Evolutionary conservation across 2,113 vertebrate species (phyloP).

Genomic region (Calonectris borealis): DNA sequence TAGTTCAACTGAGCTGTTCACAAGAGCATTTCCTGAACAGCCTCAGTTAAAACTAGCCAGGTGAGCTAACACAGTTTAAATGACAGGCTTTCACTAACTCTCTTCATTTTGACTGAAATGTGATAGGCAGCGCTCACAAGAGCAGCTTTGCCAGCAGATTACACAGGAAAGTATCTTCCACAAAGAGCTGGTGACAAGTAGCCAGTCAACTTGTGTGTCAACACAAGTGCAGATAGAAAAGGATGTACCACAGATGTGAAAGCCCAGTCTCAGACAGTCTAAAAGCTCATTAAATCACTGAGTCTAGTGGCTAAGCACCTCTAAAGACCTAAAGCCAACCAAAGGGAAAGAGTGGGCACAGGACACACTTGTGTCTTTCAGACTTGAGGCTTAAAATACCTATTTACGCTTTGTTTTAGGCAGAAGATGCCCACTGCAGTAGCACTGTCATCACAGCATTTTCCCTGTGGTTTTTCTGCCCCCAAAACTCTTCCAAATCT

Average conservation of each 20-base stretch:
- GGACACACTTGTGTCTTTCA: background rate
- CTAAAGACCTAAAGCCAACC: background rate
- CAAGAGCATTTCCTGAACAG: background rate
- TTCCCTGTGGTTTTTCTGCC: background rate
- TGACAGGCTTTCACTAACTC: background rate
- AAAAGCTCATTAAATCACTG: background rate
- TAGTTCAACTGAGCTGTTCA: background rate
- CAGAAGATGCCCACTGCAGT: background rate
- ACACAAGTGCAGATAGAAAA: background rate
- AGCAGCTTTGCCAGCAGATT: background rate
- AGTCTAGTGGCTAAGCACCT: background rate
- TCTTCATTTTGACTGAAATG: background rate
- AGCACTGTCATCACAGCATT: background rate
- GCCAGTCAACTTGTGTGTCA: background rate
- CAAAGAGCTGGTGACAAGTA: background rate
- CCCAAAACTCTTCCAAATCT: background rate
- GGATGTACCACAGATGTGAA: background rate
- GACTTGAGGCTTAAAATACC: background rate
- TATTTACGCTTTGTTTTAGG: background rate
- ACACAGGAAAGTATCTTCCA: background rate
- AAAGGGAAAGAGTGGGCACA: background rate
- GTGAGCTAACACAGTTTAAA: background rate
- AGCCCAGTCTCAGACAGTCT: background rate
- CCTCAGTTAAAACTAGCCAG: background rate
- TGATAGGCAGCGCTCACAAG: background rate